These are phyloP conservation scores for Cardinalis cardinalis DNA, from an alignment of 2,113 vertebrate genomes.

Conservation along the genomic window DNA sequence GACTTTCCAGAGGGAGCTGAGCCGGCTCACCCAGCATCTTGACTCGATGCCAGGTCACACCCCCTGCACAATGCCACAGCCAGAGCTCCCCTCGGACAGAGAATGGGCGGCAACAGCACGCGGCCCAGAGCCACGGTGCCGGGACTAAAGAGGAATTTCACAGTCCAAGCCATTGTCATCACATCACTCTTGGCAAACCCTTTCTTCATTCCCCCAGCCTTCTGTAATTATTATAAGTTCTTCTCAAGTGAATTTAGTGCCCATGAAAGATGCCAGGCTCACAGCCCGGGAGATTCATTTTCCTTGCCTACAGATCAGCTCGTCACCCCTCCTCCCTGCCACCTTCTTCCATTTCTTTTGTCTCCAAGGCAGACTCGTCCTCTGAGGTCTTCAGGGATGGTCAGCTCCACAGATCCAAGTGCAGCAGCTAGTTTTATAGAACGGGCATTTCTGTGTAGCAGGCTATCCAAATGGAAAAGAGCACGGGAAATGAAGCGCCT, in stretches of 20 bases:
- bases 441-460: not conserved
- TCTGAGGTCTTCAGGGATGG: not conserved
- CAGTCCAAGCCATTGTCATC: not conserved
- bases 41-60: conserved; percentile 6
- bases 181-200: conserved; percentile 31
- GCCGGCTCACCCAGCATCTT: not conserved
- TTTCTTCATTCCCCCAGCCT: not conserved
- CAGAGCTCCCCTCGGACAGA: not conserved
- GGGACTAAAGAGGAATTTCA: conserved; percentile 1
- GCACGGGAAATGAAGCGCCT: not conserved
- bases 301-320: not conserved
- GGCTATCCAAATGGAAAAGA: not conserved
- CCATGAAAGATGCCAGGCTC: not conserved
- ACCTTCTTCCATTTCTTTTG: not conserved
- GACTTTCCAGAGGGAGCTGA: not conserved
- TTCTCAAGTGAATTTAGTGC: conserved; percentile 17
- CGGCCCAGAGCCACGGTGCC: not conserved
- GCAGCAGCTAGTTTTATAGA: not conserved
- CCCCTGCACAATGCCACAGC: not conserved
- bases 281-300: not conserved
- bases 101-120: not conserved
- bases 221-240: conserved; percentile 14
- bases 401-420: not conserved
- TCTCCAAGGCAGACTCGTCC: not conserved
- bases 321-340: not conserved